A percentile compares a stretch with the other conserved stretches of the same genome.
These are phyloP conservation scores for Pilophorus perplexus DNA, from an alignment of 2,888 invertebrate species.

Conservation along the genomic window DNA sequence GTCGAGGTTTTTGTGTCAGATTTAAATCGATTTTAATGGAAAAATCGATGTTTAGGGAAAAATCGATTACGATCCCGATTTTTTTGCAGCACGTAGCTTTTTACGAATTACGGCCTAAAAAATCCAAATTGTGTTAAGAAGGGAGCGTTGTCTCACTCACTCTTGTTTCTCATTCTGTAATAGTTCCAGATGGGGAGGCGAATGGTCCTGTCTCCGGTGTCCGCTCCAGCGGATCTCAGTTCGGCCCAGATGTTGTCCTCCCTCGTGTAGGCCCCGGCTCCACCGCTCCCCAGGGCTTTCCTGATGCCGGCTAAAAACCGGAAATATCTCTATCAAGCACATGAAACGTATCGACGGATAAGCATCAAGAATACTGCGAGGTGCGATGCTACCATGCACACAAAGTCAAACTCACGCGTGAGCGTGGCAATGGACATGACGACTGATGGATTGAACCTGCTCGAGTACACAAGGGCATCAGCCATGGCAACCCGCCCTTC, in stretches of 20 bases:
- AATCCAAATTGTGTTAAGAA: too few relatives aligned
- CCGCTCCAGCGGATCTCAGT: conserved; percentile 37
- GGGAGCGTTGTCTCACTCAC: conserved; percentile 19
- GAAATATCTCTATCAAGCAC: too few relatives aligned
- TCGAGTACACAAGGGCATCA: conserved; percentile 42
- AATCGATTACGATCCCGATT: too few relatives aligned
- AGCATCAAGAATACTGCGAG: too few relatives aligned
- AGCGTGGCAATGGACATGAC: conserved; percentile 39
- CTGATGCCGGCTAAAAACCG: conserved; percentile 38
- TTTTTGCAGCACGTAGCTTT: too few relatives aligned
- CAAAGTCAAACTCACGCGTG: conserved; percentile 31
- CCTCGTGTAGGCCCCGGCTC: conserved; percentile 40
- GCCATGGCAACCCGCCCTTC: conserved; percentile 42
- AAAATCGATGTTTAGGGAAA: too few relatives aligned
- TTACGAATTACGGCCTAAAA: too few relatives aligned
- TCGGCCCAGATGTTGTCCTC: conserved; percentile 41
- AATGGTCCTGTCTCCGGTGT: conserved; percentile 42
- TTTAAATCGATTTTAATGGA: too few relatives aligned
- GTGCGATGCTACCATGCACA: too few relatives aligned
- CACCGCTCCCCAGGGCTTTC: conserved; percentile 40
- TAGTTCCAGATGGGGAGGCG: conserved; percentile 44
- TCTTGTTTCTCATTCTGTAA: conserved; percentile 35
- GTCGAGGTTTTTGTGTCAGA: too few relatives aligned
- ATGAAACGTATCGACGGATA: too few relatives aligned
- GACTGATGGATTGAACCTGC: conserved; percentile 39